Base-by-base conservation (phyloP, 2,888 invertebrate genomes). In the Microplitis manilae region DNA sequence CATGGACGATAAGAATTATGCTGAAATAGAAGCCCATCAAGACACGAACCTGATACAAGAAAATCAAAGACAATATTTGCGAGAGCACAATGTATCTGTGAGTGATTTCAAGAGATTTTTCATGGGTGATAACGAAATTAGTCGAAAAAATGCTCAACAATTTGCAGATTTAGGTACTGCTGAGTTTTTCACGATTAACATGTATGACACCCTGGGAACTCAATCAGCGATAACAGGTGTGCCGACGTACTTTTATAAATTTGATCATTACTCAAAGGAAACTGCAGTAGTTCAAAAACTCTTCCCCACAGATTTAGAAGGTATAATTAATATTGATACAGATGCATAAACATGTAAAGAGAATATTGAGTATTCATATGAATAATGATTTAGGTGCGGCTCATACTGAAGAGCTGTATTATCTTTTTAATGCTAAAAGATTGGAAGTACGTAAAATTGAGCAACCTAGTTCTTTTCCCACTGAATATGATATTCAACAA, bases 401-500 rank as follows among this genome's bases (percentile, higher is more conserved):
- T 5, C 86, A 86, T 68, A 79, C 79, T 1, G 89, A 89, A 13
- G 90, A 89, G 6, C 9, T 88, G 6, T 20, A 68, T 5, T 87
- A 83, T n/a, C 76, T 88, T 39, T 88, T 89, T 68, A 74, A 83
- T 72, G 76, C 84, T 9, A 75, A 83, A 6, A 0, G 83, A 6
- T 60, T 60, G n/a, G 5, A 81, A 60, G 9, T 5, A 0, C 59
- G 84, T 1, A 79, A 78, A 6, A 4, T 84, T 0, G 68, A 80
- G 73, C 68, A 81, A 5, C 61, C 78, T 0, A 13, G 61, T 5
- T 68, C 77, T 9, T 83, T 77, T n/a, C 75, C 81, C 0, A 76
- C 72, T 0, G 82, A 81, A 2, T 79, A 84, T 41, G 81, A 74
- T 68, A 40, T 88, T 5, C 84, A 84, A 73, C 81, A 88, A 68